Percentiles rank a stretch among this genome's conserved stretches.
Conservation (phyloP, 1,140 invertebrate species). For the Macrobrachium rosenbergii region DNA sequence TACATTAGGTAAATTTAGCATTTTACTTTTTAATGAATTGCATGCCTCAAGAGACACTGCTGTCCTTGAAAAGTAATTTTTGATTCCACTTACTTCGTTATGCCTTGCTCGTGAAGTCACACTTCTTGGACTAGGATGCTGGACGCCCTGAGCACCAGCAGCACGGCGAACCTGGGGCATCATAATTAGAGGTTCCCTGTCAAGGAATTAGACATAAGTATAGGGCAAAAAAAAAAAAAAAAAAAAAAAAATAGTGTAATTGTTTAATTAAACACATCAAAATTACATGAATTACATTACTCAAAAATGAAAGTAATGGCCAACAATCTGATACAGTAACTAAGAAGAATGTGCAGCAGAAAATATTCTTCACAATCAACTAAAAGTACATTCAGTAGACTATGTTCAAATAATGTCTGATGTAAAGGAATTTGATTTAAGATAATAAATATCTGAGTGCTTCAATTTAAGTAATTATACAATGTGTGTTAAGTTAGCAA, state of each 20-base stretch:
- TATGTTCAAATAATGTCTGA: too few relatives aligned
- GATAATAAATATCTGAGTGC: too few relatives aligned
- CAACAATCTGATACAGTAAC: too few relatives aligned
- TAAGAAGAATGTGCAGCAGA: too few relatives aligned
- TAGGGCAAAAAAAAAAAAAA: too few relatives aligned
- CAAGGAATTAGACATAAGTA: background rate
- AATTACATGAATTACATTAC: too few relatives aligned
- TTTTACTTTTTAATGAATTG: background rate
- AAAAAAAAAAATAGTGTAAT: background rate
- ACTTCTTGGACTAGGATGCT: background rate
- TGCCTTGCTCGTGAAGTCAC: background rate
- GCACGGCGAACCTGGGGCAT: conserved; percentile 30
- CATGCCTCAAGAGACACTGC: background rate
- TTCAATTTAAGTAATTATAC: too few relatives aligned
- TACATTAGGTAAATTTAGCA: background rate
- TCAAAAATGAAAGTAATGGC: too few relatives aligned
- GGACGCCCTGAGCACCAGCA: conserved; percentile 22
- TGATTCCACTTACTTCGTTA: background rate
- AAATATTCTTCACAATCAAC: too few relatives aligned
- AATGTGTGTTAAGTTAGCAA: too few relatives aligned
- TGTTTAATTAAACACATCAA: background rate
- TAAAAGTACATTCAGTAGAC: too few relatives aligned
- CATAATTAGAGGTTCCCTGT: conserved; percentile 36
- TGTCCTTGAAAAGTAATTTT: background rate
- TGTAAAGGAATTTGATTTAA: too few relatives aligned